Conservation (phyloP, 1,140 invertebrate species). For the Conus ventricosus region DNA sequence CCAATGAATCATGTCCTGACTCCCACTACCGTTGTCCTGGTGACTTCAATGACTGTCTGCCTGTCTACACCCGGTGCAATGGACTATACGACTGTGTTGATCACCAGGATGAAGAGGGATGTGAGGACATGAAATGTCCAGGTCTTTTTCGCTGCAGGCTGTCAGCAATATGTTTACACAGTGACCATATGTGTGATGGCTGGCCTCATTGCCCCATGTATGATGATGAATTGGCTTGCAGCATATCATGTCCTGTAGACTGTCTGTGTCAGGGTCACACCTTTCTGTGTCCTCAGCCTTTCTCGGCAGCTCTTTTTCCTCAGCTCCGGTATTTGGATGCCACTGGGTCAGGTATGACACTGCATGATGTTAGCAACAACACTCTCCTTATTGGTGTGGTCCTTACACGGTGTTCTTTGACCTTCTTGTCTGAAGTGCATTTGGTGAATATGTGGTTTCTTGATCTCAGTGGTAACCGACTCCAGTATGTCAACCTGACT, state of each 20-base stretch:
- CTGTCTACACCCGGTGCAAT: conserved; percentile 9
- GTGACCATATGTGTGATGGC: conserved; percentile 13
- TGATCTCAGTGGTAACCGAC: conserved; percentile 28
- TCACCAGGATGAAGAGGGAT: conserved; percentile 9
- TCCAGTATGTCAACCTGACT: neutral
- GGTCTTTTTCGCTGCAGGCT: neutral
- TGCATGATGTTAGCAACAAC: neutral
- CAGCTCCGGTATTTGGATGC: neutral
- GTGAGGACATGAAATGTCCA: neutral
- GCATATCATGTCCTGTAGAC: neutral
- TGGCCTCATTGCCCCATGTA: neutral
- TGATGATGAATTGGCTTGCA: neutral
- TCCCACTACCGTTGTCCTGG: neutral
- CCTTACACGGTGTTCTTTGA: neutral
- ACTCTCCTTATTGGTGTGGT: neutral
- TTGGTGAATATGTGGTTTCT: neutral
- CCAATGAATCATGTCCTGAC: neutral
- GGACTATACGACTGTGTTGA: conserved; percentile 10
- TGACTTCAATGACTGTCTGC: neutral
- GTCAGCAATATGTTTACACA: neutral
- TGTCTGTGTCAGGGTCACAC: neutral
- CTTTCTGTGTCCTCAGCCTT: neutral
- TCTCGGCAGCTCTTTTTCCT: neutral
- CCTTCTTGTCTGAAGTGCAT: neutral
- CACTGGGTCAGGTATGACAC: neutral